Percentiles rank a stretch among this genome's conserved stretches.
Evolutionary conservation across 2,797 vertebrate species (phyloP).

Genomic region (Catharus ustulatus): DNA sequence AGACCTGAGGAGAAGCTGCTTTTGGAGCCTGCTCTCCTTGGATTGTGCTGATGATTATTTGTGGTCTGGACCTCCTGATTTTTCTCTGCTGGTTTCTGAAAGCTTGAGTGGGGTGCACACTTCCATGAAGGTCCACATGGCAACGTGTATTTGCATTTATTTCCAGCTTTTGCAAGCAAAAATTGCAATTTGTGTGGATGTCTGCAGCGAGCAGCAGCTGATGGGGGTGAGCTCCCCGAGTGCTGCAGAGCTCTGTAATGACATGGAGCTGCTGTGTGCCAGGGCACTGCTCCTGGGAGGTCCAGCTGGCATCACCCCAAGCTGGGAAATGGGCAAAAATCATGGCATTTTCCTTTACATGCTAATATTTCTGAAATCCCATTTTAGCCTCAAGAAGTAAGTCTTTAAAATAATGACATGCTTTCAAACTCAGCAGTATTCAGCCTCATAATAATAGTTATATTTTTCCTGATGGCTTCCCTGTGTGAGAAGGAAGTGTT

Average conservation of each 20-base stretch:
- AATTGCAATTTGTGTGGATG: not conserved
- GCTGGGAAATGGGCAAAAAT: not conserved
- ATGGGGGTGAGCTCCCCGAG: fast-evolving
- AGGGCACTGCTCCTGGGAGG: not conserved
- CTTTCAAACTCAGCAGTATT: not conserved
- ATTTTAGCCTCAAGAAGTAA: not conserved
- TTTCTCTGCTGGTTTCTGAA: not conserved
- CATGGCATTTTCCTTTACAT: not conserved
- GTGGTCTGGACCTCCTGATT: not conserved
- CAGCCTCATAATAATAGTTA: not conserved
- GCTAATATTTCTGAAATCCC: not conserved
- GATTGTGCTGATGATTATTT: not conserved
- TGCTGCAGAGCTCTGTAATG: fast-evolving
- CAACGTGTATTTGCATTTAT: not conserved
- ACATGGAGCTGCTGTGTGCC: not conserved
- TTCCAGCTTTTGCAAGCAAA: not conserved
- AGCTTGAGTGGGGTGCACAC: not conserved
- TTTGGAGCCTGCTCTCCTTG: not conserved
- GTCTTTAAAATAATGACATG: not conserved
- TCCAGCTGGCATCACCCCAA: not conserved
- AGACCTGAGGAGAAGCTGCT: not conserved
- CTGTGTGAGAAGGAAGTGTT: not conserved
- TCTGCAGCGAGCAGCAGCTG: not conserved
- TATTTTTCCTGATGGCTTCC: not conserved
- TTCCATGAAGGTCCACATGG: fast-evolving